Evolutionary conservation across 2,797 vertebrate species (phyloP).

Genomic region (Aratinga solstitialis): DNA sequence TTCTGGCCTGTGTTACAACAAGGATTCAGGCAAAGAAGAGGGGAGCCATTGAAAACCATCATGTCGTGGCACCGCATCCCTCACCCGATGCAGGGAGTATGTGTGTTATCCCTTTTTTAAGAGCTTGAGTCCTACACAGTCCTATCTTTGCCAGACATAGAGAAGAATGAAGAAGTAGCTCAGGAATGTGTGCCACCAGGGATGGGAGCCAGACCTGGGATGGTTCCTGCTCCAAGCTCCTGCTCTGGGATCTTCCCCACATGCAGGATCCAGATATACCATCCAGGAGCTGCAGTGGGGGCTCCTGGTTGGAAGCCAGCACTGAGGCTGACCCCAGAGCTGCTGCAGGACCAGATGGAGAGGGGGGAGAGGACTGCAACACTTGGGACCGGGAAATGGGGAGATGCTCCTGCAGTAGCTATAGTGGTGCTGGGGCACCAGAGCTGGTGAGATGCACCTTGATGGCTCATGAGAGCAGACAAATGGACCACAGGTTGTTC

Average conservation of each 20-base stretch:
- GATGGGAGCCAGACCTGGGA: not conserved
- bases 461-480: not conserved
- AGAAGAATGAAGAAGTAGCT: not conserved
- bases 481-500: not conserved
- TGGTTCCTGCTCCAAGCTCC: not conserved
- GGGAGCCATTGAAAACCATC: not conserved
- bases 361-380: not conserved
- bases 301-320: not conserved
- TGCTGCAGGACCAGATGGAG: not conserved
- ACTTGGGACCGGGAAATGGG: no score
- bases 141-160: not conserved
- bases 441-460: not conserved
- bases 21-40: not conserved
- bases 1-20: not conserved
- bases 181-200: not conserved
- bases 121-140: not conserved
- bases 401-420: not conserved
- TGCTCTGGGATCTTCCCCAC: not conserved
- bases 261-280: not conserved
- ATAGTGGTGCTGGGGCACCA: not conserved
- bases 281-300: not conserved
- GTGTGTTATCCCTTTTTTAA: not conserved
- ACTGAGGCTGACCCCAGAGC: not conserved
- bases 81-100: not conserved
- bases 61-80: accelerated